Conservation (phyloP, 2,888 invertebrate genomes). For the Exocentrus adspersus region DNA sequence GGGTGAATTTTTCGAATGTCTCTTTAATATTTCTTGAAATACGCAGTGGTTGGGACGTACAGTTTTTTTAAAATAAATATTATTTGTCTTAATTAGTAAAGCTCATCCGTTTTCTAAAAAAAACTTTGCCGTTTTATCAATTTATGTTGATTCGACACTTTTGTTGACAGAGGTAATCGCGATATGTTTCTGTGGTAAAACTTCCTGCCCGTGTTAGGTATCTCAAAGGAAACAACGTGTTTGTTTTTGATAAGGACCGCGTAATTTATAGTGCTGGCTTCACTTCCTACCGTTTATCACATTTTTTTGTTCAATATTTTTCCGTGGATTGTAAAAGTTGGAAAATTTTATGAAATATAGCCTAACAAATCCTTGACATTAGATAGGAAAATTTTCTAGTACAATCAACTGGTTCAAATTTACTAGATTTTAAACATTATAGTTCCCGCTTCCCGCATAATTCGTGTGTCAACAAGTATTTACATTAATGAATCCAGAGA, state of each 20-base stretch:
- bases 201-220: conserved; percentile 33
- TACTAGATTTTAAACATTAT: not conserved
- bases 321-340: not conserved
- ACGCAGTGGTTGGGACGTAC: no score
- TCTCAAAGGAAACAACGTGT: conserved; percentile 41
- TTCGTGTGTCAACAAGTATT: no score
- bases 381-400: not conserved
- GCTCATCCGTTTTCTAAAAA: no score
- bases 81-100: no score
- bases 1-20: no score
- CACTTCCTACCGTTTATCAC: conserved; percentile 21
- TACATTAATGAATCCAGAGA: no score
- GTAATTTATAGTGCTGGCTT: conserved; percentile 16
- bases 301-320: conserved; percentile 4
- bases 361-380: no score
- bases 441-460: conserved; percentile 4
- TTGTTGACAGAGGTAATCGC: conserved; percentile 9
- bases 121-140: not conserved
- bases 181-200: conserved; percentile 6
- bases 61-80: no score
- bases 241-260: conserved; percentile 40
- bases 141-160: not conserved
- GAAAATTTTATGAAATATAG: no score
- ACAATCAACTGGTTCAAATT: not conserved
- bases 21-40: no score